A percentile compares a stretch with the other conserved stretches of the same genome.
Evolutionary conservation across 2,888 invertebrate genomes (phyloP).

Genomic region (Drosophila anomalata): DNA sequence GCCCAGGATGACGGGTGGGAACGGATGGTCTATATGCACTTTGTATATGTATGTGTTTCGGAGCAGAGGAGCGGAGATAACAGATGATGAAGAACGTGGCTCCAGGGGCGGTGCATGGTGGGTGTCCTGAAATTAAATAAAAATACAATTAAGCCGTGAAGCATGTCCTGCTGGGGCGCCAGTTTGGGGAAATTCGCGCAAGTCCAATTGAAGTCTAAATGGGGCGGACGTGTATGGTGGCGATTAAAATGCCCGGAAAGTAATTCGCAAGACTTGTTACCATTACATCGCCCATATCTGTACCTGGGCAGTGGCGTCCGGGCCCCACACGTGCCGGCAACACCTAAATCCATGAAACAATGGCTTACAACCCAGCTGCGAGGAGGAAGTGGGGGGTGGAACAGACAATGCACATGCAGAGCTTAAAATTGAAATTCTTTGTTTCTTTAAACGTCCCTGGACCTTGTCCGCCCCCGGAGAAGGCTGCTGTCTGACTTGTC

Average conservation of each 20-base stretch:
- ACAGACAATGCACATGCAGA: constrained; percentile 24
- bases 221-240: neutral
- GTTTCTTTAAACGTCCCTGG: constrained; percentile 42
- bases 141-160: constrained; percentile 64
- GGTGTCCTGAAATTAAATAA: constrained; percentile 64
- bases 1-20: constrained; percentile 1
- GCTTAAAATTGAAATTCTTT: constrained; percentile 50
- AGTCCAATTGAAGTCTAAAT: constrained; percentile 52
- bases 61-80: constrained; percentile 11
- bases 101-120: neutral
- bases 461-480: constrained; percentile 10
- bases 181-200: too few relatives aligned
- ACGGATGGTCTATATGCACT: constrained; percentile 4
- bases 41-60: constrained; percentile 1
- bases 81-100: constrained; percentile 14
- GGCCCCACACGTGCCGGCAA: constrained; percentile 66
- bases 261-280: neutral
- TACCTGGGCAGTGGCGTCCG: constrained; percentile 6
- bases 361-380: constrained; percentile 34
- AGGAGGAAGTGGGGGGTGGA: constrained; percentile 8
- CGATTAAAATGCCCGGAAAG: neutral
- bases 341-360: constrained; percentile 72
- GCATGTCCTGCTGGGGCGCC: neutral
- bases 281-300: constrained; percentile 3
- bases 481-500: constrained; percentile 15